A percentile compares a stretch with the other conserved stretches of the same genome.
Evolutionary conservation across 2,797 vertebrate genomes (phyloP).

Genomic region (Enteromius mattozi): DNA sequence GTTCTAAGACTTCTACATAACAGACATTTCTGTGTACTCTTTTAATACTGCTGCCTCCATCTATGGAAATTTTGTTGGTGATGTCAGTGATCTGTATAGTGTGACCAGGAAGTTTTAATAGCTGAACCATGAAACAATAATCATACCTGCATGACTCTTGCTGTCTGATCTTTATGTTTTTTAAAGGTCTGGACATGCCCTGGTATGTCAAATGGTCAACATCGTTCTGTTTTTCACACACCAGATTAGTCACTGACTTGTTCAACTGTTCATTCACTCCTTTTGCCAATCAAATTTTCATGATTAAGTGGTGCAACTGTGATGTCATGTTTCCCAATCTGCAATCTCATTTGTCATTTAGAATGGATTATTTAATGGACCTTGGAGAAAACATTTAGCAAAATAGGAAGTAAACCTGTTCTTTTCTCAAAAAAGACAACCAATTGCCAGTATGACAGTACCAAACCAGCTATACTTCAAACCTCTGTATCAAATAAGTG

Average conservation of each 20-base stretch:
- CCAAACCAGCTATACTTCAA: neutral
- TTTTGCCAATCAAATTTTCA: neutral
- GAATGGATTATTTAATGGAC: neutral
- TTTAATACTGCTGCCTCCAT: neutral
- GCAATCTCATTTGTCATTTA: neutral
- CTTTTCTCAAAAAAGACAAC: neutral
- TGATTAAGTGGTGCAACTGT: neutral
- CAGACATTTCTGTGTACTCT: neutral
- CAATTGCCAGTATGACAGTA: neutral
- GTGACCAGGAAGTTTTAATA: neutral
- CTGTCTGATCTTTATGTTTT: neutral
- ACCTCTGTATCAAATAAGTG: neutral
- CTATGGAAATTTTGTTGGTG: neutral
- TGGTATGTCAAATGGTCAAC: neutral
- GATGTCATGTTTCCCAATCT: neutral
- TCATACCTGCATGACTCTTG: neutral
- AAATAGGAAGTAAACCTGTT: neutral
- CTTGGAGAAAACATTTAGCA: neutral
- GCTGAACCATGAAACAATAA: neutral
- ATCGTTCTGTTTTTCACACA: neutral
- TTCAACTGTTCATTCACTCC: neutral
- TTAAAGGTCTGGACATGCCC: neutral
- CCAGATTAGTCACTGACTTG: neutral
- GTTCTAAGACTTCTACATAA: conserved; percentile 1
- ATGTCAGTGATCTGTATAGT: neutral